Conservation (phyloP, 2,113 vertebrate species). For the Rhinopomastus cyanomelas region DNA sequence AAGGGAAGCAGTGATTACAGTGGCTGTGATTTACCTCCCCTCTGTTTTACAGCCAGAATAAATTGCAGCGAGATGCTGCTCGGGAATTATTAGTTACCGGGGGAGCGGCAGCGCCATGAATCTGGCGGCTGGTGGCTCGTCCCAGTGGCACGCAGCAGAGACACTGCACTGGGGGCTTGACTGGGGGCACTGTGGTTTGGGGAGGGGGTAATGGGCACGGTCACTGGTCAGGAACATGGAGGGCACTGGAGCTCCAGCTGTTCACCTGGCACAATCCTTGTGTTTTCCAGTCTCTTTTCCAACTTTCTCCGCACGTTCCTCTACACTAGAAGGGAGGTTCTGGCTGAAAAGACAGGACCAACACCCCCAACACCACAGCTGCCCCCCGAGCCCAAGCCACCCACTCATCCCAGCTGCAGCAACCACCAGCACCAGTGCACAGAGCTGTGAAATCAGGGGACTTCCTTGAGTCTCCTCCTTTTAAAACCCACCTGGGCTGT, state of each 20-base stretch:
- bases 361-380: background rate
- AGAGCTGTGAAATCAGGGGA: background rate
- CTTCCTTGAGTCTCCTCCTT: too few relatives aligned
- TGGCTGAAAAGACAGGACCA: background rate
- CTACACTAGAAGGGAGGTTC: background rate
- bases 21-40: constrained; percentile 40
- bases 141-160: background rate
- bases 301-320: background rate
- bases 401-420: background rate
- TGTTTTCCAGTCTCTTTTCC: background rate
- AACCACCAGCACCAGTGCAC: background rate
- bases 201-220: background rate
- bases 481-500: too few relatives aligned
- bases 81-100: constrained; percentile 9
- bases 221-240: background rate
- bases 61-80: constrained; percentile 21
- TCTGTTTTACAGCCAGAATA: constrained; percentile 45
- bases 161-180: background rate
- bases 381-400: background rate
- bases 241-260: background rate
- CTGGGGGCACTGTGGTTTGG: background rate
- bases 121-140: background rate
- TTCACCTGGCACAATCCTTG: background rate
- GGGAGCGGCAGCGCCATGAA: background rate
- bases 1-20: constrained; percentile 11